Percentiles rank a stretch among this genome's conserved stretches.
These are phyloP conservation scores for Thermophis baileyi DNA, from an alignment of 2,113 vertebrate species.

Conservation along the genomic window DNA sequence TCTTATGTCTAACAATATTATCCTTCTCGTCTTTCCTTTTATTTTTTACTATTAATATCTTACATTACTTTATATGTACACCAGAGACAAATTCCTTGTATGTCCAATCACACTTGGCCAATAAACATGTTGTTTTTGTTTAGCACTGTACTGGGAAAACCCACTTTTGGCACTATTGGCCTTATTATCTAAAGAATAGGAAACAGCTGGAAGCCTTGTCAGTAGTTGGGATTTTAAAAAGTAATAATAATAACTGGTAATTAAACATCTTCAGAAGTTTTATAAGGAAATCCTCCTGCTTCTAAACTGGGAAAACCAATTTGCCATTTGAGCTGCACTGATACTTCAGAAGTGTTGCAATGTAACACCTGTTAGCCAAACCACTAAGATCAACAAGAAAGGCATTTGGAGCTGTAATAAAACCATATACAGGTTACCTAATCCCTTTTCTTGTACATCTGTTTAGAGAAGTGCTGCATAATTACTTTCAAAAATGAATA, in stretches of 20 bases:
- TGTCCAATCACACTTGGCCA: too few species aligned
- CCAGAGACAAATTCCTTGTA: too few species aligned
- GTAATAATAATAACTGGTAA: neutral
- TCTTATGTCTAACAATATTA: too few species aligned
- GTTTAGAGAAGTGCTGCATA: neutral
- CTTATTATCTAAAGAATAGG: slow-evolving; percentile 11
- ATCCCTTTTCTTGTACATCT: neutral
- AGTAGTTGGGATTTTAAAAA: neutral
- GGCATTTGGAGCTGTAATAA: neutral
- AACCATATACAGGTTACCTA: neutral
- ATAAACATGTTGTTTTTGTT: too few species aligned
- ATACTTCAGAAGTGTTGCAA: neutral
- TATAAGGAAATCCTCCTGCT: neutral
- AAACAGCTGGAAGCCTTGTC: slow-evolving; percentile 17
- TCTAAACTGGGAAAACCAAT: neutral
- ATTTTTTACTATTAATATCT: too few species aligned
- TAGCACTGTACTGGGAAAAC: neutral
- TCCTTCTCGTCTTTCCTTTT: too few species aligned
- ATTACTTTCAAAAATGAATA: neutral
- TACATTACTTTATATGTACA: too few species aligned
- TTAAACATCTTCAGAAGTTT: slow-evolving; percentile 10
- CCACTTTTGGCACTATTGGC: neutral
- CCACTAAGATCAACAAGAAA: neutral
- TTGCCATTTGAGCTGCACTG: neutral
- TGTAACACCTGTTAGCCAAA: neutral